These are phyloP conservation scores for Sitta carolinensis DNA, from an alignment of 2,797 vertebrate genomes.

Conservation along the genomic window DNA sequence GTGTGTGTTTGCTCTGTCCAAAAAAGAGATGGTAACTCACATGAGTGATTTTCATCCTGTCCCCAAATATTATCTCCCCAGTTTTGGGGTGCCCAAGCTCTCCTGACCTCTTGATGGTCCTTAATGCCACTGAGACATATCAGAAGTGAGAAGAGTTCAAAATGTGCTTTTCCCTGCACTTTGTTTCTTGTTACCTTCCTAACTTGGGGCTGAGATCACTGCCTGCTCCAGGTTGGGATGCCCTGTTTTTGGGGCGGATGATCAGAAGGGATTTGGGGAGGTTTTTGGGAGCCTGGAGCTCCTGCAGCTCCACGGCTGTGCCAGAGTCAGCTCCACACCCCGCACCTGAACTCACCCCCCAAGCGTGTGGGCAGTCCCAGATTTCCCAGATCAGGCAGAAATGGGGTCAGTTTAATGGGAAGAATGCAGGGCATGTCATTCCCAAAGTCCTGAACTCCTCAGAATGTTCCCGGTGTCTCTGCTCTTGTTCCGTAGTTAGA, in stretches of 20 bases:
- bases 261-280: background rate
- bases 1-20: background rate
- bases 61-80: background rate
- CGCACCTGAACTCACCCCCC: accelerated
- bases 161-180: background rate
- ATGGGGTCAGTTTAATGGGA: background rate
- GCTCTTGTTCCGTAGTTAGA: background rate
- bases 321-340: background rate
- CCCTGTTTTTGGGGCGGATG: background rate
- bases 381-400: background rate
- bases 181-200: background rate
- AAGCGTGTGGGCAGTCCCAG: background rate
- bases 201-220: background rate
- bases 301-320: background rate
- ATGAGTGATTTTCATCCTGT: background rate
- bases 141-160: background rate
- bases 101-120: background rate
- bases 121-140: accelerated
- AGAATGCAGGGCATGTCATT: background rate
- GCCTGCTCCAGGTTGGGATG: background rate
- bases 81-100: background rate
- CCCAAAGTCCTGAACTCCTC: background rate
- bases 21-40: background rate
- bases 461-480: accelerated
- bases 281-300: background rate